Percentiles rank a stretch among this genome's conserved stretches.
Conservation (phyloP, 2,888 invertebrate genomes). For the Drosophila fungiperda region DNA sequence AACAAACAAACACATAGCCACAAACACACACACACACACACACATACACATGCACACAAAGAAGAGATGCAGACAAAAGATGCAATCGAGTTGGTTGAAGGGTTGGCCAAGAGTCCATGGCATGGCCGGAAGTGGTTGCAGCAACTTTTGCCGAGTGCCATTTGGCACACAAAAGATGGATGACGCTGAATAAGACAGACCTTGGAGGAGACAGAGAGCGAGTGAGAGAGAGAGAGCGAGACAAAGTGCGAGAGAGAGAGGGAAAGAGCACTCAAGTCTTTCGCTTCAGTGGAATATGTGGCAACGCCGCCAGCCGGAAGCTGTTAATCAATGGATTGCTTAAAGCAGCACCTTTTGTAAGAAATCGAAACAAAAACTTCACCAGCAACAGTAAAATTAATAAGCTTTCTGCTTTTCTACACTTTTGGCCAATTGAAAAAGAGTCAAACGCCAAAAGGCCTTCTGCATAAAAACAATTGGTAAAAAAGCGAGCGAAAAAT, state of each 20-base stretch:
- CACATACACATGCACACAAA: not conserved
- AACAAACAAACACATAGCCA: slow-evolving; percentile 19
- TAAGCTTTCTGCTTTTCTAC: slow-evolving; percentile 26
- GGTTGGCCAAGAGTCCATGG: slow-evolving; percentile 62
- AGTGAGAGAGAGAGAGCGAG: not conserved
- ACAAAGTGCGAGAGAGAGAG: not conserved
- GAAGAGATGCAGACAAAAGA: slow-evolving; percentile 51
- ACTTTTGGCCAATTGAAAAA: slow-evolving; percentile 29
- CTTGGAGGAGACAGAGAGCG: not conserved
- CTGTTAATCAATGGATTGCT: slow-evolving; percentile 51
- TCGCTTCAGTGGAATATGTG: slow-evolving; percentile 28
- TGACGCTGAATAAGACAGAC: slow-evolving; percentile 40
- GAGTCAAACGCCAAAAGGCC: slow-evolving; percentile 1
- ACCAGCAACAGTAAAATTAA: slow-evolving; percentile 6
- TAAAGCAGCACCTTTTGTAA: slow-evolving; percentile 30
- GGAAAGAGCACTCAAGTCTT: slow-evolving; percentile 15
- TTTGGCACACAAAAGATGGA: slow-evolving; percentile 65
- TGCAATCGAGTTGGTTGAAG: slow-evolving; percentile 62
- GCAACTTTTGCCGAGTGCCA: slow-evolving; percentile 71
- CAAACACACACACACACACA: slow-evolving; percentile 1
- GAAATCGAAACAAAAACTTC: not conserved
- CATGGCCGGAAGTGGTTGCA: slow-evolving; percentile 66
- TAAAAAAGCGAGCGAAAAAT: not conserved
- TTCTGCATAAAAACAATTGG: slow-evolving; percentile 4
- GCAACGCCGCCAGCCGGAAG: slow-evolving; percentile 24